Evolutionary conservation across 2,888 invertebrate genomes (phyloP), one percentile per base, ranked within the genome.

Genomic region (Diarsia mendica): DNA sequence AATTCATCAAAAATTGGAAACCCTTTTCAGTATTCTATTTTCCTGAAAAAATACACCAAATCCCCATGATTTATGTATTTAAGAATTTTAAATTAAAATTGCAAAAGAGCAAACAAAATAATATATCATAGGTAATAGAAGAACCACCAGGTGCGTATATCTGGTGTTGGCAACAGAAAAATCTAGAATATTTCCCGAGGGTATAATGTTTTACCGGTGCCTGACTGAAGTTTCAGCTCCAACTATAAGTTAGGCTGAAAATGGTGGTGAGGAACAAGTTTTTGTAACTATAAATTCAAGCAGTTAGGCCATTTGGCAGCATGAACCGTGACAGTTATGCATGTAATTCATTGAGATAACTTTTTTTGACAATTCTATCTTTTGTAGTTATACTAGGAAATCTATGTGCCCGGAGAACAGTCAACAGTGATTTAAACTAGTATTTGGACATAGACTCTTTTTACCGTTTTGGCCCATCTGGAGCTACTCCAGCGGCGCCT

Each of bases 131-230:
- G 23, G 60, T 46, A 83, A 55, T 64, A 46, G 28, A 46, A 28
- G 15, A 11, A 70, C 61, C 18, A 67, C 10, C 79, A 83, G 80
- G 58, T 83, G 66, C n/a, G 63, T 60, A 79, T 13, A 72, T 78
- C 23, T 51, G 49, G 67, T 72, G 48, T 83, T 65, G 58, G 63
- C 51, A 67, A 49, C 69, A 53, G 20, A 67, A 73, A 81, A 83
- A 51, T 72, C 53, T 72, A 83, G 73, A 73, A 67, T 72, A 79
- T 81, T 79, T 79, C 81, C 80, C 80, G 3, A 10, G 81, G 74
- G 80, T 33, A 28, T 53, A 39, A 83, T 67, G 79, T 79, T 72
- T 79, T 51, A 77, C 60, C 66, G 63, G 51, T 51, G 66, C 61
- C 65, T 44, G 58, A 63, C 48, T 66, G 4, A 63, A 70, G 55